Evolutionary conservation across 2,888 invertebrate genomes (phyloP).

Genomic region (Eutolmus rufibarbis): DNA sequence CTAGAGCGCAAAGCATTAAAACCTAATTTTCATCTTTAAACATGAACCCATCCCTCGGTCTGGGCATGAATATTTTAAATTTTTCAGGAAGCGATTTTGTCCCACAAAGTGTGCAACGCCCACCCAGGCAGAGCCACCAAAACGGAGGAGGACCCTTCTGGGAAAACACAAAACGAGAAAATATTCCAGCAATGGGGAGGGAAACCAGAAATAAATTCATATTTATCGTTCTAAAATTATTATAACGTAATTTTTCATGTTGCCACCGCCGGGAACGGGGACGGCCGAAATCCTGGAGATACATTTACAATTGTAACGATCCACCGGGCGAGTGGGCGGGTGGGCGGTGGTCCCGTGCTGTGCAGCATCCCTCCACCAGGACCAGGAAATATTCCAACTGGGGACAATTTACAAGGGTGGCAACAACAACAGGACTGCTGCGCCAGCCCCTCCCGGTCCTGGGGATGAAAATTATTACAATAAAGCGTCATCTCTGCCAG

Average conservation of each 20-base stretch:
- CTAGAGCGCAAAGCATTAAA: not conserved
- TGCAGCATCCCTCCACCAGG: slow-evolving; percentile 23
- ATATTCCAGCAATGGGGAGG: slow-evolving; percentile 19
- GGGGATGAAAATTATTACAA: slow-evolving; percentile 36
- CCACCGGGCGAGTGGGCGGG: not conserved
- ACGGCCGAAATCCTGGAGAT: not conserved
- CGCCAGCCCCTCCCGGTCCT: not conserved
- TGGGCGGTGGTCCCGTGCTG: not conserved
- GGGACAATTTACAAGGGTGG: slow-evolving; percentile 43
- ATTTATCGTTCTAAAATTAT: slow-evolving; percentile 55
- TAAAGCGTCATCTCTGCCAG: slow-evolving; percentile 25
- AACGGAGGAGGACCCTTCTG: slow-evolving; percentile 2
- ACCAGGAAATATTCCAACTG: slow-evolving; percentile 26
- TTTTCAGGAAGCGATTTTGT: slow-evolving; percentile 3
- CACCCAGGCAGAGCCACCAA: not conserved
- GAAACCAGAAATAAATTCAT: slow-evolving; percentile 53
- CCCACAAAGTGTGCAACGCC: slow-evolving; percentile 1
- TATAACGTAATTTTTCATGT: slow-evolving; percentile 54
- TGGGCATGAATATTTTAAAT: not conserved
- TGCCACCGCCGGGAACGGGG: slow-evolving; percentile 48
- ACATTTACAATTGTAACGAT: slow-evolving; percentile 19
- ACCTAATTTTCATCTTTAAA: slow-evolving; percentile 3
- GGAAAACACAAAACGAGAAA: not conserved
- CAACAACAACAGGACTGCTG: slow-evolving; percentile 6
- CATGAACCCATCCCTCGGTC: not conserved